Evolutionary conservation across 2,888 invertebrate species (phyloP).

Genomic region (Drosophila mimica): DNA sequence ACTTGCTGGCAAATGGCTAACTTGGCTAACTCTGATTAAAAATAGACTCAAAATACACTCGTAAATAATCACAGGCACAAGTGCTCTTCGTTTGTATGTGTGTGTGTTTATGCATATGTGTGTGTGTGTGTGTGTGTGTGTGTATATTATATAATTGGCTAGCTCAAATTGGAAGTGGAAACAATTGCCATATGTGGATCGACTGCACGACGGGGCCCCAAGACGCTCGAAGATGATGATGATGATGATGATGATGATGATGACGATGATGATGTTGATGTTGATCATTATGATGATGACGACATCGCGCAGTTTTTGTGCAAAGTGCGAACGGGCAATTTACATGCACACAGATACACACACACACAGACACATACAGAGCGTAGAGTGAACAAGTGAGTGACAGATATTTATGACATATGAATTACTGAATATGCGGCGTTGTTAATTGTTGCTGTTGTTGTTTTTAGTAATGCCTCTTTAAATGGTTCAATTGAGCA

Average conservation of each 20-base stretch:
- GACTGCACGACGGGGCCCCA: constrained; percentile 42
- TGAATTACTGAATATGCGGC: constrained; percentile 68
- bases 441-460: constrained; percentile 62
- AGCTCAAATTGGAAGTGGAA: constrained; percentile 63
- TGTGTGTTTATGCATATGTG: neutral
- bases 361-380: constrained; percentile 11
- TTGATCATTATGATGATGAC: constrained; percentile 48
- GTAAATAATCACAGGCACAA: constrained; percentile 24
- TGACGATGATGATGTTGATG: constrained; percentile 12
- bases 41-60: constrained; percentile 27
- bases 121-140: neutral
- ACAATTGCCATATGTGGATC: constrained; percentile 67
- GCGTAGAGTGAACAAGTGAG: constrained; percentile 32
- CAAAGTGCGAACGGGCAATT: constrained; percentile 64
- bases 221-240: constrained; percentile 33
- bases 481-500: constrained; percentile 72
- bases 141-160: constrained; percentile 57
- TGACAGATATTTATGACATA: constrained; percentile 77
- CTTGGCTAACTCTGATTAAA: constrained; percentile 22
- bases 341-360: constrained; percentile 38
- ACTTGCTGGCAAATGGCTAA: constrained; percentile 29
- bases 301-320: constrained; percentile 63
- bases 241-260: constrained; percentile 29
- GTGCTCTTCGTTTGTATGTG: constrained; percentile 5
- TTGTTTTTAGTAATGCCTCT: constrained; percentile 52